Evolutionary conservation across 2,113 vertebrate species (phyloP), one percentile per base, ranked within the genome.

Genomic region (Tylochromis polylepis): DNA sequence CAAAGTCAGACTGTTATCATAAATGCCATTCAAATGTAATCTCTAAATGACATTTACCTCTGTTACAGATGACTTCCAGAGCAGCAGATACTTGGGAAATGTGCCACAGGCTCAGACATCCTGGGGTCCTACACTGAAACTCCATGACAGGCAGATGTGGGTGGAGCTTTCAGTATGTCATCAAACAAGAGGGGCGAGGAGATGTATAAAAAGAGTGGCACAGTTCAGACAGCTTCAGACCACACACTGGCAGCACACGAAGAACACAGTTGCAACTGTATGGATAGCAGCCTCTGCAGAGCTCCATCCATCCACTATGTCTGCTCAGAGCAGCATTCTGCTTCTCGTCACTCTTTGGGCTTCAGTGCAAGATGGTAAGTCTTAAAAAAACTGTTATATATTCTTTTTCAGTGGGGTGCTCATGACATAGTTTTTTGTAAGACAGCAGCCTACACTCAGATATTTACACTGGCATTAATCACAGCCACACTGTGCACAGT

Each of bases 341-440:
- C 85, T 96, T 15, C 85, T 94, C 41, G 38, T 94, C 84, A 88
- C 89, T 31, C 78, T 94, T 6, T 95, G 92, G 92, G 90, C 85
- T 29, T 94, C 94, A 5, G 5, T 95, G 83, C 93, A 94, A 60
- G 92, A 93, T 6, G 94, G 95, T 95, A 49, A 93, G 94, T 93
- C 3, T 15, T 59, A 29, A 27, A 29, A 22, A 11, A 22, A 11
- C 20, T 9, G 16, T 27, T 5, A 62, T 0, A 6, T 53, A 2
- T 60, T 77, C 24, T 56, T 55, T 31, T 75, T 8, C n/a, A 41
- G 0, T 10, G 1, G 16, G 3, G 29, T 72, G 20, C 79, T 8
- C 5, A 51, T 82, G 43, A 31, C 20, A 49, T 29, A 31, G 4
- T 31, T 83, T 78, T 59, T 57, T 81, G 4, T 70, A 9, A 65